These are phyloP conservation scores for Ptychadena robeensis DNA, from an alignment of 2,797 vertebrate genomes.

Conservation along the genomic window DNA sequence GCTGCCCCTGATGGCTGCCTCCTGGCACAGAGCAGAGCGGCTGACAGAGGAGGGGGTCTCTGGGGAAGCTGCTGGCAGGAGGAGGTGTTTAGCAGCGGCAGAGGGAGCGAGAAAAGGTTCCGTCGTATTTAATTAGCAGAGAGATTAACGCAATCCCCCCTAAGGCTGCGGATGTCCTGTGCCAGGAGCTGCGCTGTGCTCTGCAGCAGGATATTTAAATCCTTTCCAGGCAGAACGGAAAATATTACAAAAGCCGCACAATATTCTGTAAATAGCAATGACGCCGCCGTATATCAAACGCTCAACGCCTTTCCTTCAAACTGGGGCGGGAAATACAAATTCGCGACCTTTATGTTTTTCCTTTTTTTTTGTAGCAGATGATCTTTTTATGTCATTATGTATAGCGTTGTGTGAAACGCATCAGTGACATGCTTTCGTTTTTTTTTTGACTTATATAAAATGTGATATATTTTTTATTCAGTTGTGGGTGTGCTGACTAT, in stretches of 20 bases:
- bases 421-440: too few relatives aligned
- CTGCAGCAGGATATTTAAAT: constrained; percentile 45
- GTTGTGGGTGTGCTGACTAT: too few relatives aligned
- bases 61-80: constrained; percentile 66
- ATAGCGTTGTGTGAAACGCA: too few relatives aligned
- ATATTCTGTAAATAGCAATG: constrained; percentile 23
- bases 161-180: constrained; percentile 57
- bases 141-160: constrained; percentile 59
- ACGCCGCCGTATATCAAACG: constrained; percentile 1
- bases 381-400: too few relatives aligned
- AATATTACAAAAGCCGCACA: constrained; percentile 24
- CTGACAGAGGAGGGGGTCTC: constrained; percentile 75
- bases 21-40: constrained; percentile 71
- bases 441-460: background rate
- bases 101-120: constrained; percentile 51
- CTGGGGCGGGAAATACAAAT: too few relatives aligned
- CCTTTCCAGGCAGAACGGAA: constrained; percentile 32
- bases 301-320: background rate
- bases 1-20: constrained; percentile 69
- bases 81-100: constrained; percentile 58
- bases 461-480: background rate
- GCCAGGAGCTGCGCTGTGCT: constrained; percentile 48
- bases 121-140: constrained; percentile 61
- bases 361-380: too few relatives aligned
- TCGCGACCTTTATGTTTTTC: too few relatives aligned